A percentile compares a stretch with the other conserved stretches of the same genome.
Evolutionary conservation across 2,888 invertebrate species (phyloP).

Genomic region (Sminthurinus aureus): DNA sequence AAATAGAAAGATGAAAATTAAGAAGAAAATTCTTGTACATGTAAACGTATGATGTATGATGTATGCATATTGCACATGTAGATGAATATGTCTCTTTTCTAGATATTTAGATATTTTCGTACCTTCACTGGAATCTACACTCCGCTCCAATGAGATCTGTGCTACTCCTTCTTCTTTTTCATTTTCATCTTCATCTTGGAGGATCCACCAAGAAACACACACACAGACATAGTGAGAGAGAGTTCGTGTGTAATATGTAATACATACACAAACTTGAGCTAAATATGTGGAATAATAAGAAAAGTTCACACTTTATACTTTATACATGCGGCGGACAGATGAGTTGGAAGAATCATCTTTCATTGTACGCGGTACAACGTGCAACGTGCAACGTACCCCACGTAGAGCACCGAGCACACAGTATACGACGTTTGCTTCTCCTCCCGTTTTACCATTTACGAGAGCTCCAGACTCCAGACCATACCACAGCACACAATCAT

Average conservation of each 20-base stretch:
- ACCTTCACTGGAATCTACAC: not conserved
- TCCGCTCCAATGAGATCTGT: not conserved
- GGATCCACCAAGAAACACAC: not conserved
- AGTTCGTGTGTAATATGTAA: not conserved
- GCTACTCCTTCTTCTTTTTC: not conserved
- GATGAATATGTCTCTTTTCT: no score
- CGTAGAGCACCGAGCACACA: constrained; percentile 3
- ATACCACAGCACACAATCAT: no score
- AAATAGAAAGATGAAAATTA: no score
- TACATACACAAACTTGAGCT: not conserved
- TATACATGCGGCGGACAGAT: constrained; percentile 23
- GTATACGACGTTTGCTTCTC: not conserved
- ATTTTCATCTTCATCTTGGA: not conserved
- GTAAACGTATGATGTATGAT: no score
- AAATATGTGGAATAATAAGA: constrained; percentile 20
- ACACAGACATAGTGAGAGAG: not conserved
- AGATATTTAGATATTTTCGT: no score
- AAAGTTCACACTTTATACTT: constrained; percentile 19
- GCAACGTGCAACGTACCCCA: constrained; percentile 19
- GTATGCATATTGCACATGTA: no score
- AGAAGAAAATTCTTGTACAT: no score
- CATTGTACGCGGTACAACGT: not conserved
- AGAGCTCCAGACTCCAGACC: no score
- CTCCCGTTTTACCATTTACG: no score
- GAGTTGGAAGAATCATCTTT: constrained; percentile 30